Evolutionary conservation across 2,113 vertebrate genomes (phyloP), one percentile per base, ranked within the genome.

Genomic region (Calyptommatus sinebrachiatus): DNA sequence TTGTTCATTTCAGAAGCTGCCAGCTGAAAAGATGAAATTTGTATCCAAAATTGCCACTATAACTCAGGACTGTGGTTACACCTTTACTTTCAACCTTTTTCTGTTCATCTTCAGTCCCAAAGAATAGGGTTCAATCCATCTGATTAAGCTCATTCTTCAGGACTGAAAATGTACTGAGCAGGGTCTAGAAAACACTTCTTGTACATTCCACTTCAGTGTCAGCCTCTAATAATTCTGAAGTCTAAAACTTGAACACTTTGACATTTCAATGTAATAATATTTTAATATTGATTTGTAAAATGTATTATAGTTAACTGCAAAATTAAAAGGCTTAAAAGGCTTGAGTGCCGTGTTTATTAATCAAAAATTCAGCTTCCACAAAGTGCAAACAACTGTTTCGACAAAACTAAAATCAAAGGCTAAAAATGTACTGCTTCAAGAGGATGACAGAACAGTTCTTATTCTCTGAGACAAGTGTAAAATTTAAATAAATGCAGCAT

Each of bases 401-500:
- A 66, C 1, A 35, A 67, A 82, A 84, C 26, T 62, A 12, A 18
- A 29, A 83, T 70, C 61, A 57, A 71, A 24, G 61, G 29, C 78
- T 77, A 76, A 53, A 90, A 86, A 35, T 26, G 5, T 73, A 65
- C 75, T 85, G 74, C 80, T 79, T 86, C 81, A 78, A 90, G 86
- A 79, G 0, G 84, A 81, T 84, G 87, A 88, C 84, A 84, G 87
- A 87, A 91, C 76, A 57, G 85, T 67, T 66, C 73, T 86, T 85
- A 71, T 6, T 2, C 75, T 86, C 88, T 88, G 84, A 91, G 87
- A 84, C 63, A 80, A 77, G 0, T 63, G 80, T 78, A 85, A 91
- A 85, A 80, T 81, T 81, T 84, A 85, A 71, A 84, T 63, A 61
- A 88, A 89, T 0, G 74, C 0, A 4, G 86, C 87, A 86, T 78